These are phyloP conservation scores for Ips nitidus DNA, from an alignment of 1,140 invertebrate species.

Conservation along the genomic window DNA sequence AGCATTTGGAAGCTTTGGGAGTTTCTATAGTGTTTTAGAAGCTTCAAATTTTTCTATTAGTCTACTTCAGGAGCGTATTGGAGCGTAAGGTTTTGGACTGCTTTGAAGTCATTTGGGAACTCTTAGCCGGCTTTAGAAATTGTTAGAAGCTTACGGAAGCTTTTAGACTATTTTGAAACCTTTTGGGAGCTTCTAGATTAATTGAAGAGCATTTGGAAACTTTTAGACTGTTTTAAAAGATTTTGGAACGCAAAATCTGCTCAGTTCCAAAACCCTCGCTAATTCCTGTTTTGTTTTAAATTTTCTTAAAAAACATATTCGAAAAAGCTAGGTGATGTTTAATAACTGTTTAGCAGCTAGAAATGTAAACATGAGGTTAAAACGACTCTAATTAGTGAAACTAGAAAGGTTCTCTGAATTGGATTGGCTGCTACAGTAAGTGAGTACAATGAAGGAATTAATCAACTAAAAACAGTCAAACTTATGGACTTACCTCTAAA, in stretches of 20 bases:
- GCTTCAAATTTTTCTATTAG: neutral
- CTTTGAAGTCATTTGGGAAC: neutral
- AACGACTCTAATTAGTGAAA: too few relatives aligned
- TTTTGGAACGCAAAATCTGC: neutral
- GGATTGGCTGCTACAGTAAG: neutral
- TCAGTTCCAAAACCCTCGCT: neutral
- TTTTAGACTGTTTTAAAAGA: too few relatives aligned
- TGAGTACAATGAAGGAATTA: neutral
- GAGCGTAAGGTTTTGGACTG: too few relatives aligned
- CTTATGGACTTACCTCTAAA: constrained; percentile 44
- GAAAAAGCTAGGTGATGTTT: too few relatives aligned
- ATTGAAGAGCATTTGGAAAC: too few relatives aligned
- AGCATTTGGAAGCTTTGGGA: neutral
- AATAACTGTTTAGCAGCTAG: too few relatives aligned
- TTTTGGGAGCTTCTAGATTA: too few relatives aligned
- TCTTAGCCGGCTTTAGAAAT: neutral
- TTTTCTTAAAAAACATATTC: too few relatives aligned
- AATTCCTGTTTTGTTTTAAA: too few relatives aligned
- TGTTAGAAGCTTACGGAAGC: neutral
- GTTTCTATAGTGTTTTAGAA: neutral
- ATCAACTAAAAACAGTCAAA: neutral
- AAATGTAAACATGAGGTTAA: too few relatives aligned
- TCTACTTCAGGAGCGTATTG: neutral
- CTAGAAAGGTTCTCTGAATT: too few relatives aligned
- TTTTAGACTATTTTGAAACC: too few relatives aligned